Conservation (phyloP, 1,140 invertebrate genomes). For the Mylabris phalerata region DNA sequence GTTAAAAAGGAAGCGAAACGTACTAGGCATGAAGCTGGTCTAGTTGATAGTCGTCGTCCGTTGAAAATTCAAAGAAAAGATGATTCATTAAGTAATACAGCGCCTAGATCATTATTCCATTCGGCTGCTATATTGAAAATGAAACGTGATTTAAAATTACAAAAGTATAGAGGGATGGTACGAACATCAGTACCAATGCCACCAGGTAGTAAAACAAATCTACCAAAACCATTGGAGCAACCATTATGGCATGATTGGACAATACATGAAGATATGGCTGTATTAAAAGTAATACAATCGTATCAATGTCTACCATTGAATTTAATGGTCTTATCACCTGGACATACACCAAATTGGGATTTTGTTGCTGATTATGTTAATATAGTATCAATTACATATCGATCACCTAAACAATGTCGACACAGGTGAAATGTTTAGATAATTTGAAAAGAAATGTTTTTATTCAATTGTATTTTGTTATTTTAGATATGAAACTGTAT, state of each 20-base stretch:
- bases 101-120: slow-evolving; percentile 83
- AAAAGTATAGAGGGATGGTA: slow-evolving; percentile 61
- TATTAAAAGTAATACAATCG: slow-evolving; percentile 78
- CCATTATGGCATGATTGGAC: slow-evolving; percentile 76
- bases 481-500: slow-evolving; percentile 46
- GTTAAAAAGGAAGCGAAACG: slow-evolving; percentile 74
- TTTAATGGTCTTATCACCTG: slow-evolving; percentile 68
- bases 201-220: slow-evolving; percentile 44
- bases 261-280: slow-evolving; percentile 81
- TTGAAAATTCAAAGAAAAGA: slow-evolving; percentile 66
- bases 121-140: slow-evolving; percentile 61
- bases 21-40: slow-evolving; percentile 55
- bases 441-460: too few relatives aligned
- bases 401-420: slow-evolving; percentile 84
- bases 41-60: slow-evolving; percentile 51
- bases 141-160: slow-evolving; percentile 43
- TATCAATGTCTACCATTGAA: slow-evolving; percentile 78
- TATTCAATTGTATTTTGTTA: slow-evolving; percentile 33
- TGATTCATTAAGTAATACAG: slow-evolving; percentile 54
- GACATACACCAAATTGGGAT: slow-evolving; percentile 91
- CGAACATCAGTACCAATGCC: slow-evolving; percentile 55
- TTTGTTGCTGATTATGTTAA: slow-evolving; percentile 89
- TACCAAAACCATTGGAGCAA: slow-evolving; percentile 54
- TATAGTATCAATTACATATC: slow-evolving; percentile 67
- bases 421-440: slow-evolving; percentile 44